A percentile compares a stretch with the other conserved stretches of the same genome.
These are phyloP conservation scores for Tyria jacobaeae DNA, from an alignment of 2,888 invertebrate genomes.

Conservation along the genomic window DNA sequence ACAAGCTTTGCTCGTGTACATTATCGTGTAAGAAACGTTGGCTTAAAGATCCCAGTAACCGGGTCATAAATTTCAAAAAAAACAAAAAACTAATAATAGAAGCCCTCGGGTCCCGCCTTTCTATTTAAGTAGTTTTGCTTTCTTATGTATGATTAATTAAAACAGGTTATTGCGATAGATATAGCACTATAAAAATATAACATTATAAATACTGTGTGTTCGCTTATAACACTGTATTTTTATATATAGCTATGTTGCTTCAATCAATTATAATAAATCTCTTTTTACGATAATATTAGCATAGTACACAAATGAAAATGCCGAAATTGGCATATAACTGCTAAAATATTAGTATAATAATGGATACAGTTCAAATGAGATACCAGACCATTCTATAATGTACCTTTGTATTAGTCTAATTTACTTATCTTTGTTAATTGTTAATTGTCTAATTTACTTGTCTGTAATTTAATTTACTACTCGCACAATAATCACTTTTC, in stretches of 20 bases:
- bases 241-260: neutral
- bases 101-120: neutral
- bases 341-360: constrained; percentile 31
- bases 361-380: constrained; percentile 61
- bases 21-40: too few species aligned
- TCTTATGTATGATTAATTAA: neutral
- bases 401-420: constrained; percentile 66
- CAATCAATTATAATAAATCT: neutral
- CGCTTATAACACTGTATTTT: neutral
- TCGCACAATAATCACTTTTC: neutral
- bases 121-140: neutral
- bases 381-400: constrained; percentile 76
- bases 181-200: neutral
- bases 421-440: too few species aligned
- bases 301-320: neutral
- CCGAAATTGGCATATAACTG: neutral
- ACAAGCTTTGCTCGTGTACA: too few species aligned
- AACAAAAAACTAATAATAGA: neutral
- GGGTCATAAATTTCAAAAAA: too few species aligned
- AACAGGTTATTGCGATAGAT: neutral
- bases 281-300: neutral
- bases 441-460: constrained; percentile 31
- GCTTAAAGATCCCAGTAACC: too few species aligned
- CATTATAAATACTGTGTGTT: neutral
- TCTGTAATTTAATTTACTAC: neutral